Evolutionary conservation across 2,888 invertebrate species (phyloP).

Genomic region (Thelaira solivaga): DNA sequence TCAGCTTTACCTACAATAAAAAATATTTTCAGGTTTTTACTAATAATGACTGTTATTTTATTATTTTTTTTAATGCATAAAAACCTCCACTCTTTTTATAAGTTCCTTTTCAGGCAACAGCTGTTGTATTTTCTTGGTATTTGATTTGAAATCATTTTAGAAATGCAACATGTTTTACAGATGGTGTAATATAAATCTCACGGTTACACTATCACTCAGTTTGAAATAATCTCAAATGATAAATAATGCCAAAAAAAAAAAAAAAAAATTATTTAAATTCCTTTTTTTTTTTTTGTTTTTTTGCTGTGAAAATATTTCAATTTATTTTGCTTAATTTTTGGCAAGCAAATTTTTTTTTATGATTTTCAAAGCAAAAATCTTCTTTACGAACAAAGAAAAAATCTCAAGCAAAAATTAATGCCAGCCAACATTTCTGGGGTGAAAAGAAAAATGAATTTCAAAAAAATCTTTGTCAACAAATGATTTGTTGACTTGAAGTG

Average conservation of each 20-base stretch:
- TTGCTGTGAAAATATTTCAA: conserved; percentile 43
- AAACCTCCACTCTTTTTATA: neutral
- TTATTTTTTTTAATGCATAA: no score
- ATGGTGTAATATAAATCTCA: conserved; percentile 42
- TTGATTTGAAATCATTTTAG: neutral
- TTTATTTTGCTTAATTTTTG: conserved; percentile 36
- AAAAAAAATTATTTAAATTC: conserved; percentile 53
- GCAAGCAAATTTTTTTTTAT: neutral
- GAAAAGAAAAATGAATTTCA: no score
- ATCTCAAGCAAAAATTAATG: neutral
- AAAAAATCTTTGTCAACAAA: conserved; percentile 72
- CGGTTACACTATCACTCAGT: neutral
- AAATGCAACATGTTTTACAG: conserved; percentile 42
- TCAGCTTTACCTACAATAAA: no score
- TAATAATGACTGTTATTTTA: no score
- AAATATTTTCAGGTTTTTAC: no score
- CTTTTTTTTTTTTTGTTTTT: no score
- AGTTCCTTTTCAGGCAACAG: conserved; percentile 28
- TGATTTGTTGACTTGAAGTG: conserved; percentile 67
- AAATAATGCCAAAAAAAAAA: no score
- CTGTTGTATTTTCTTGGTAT: conserved; percentile 14
- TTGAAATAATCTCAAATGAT: conserved; percentile 15
- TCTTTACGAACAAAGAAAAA: neutral
- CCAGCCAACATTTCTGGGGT: conserved; percentile 62
- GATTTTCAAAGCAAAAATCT: neutral